phyloP scores from a whole-genome alignment of 2,113 vertebrate genomes.

The Falcunculus frontatus region DNA sequence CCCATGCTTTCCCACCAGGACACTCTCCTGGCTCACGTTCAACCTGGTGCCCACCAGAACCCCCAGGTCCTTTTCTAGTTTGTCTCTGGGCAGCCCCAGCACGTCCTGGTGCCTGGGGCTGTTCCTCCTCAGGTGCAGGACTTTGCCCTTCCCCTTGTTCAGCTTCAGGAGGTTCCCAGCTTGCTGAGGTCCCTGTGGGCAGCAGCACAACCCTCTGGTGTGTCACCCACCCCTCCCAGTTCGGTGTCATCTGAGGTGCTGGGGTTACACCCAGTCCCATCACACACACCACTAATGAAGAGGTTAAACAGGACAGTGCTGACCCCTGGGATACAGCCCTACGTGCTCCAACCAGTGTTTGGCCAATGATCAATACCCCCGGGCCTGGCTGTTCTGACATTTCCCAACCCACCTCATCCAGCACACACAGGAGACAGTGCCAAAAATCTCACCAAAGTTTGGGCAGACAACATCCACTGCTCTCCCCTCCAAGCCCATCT shows the following conservation, averaged over 20 bases:
- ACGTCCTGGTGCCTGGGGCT: background rate
- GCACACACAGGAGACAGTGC: background rate
- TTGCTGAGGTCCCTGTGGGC: background rate
- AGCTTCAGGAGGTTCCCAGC: background rate
- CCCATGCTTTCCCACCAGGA: background rate
- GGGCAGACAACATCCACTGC: accelerated
- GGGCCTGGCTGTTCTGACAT: too few species aligned
- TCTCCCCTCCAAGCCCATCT: background rate
- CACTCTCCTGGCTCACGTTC: background rate
- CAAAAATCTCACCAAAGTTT: background rate
- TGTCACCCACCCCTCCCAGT: background rate
- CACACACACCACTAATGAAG: background rate
- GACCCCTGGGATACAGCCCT: background rate
- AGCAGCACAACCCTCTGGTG: background rate
- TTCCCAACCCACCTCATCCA: background rate
- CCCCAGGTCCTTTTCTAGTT: background rate
- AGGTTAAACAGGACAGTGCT: background rate
- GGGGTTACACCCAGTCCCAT: background rate
- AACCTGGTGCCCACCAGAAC: background rate
- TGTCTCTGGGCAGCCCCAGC: background rate
- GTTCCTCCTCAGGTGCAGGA: background rate
- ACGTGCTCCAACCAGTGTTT: background rate
- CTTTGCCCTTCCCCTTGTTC: background rate
- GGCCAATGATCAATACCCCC: background rate
- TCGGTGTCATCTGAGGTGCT: background rate